Conservation (phyloP, 2,797 vertebrate species). For the Borostomias antarcticus region DNA sequence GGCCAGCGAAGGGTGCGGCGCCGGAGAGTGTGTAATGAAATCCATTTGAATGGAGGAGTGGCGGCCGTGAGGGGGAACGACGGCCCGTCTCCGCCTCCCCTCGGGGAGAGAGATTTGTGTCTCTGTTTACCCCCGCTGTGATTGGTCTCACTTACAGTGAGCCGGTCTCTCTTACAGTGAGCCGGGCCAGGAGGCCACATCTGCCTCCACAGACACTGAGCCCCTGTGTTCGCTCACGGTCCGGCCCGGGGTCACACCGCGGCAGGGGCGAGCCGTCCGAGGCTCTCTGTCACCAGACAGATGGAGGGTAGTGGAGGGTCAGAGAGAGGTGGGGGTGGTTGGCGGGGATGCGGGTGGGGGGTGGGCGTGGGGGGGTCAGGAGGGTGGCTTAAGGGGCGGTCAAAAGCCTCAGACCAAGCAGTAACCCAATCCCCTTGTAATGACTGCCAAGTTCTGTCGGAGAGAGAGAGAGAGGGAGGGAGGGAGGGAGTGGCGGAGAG, state of each 20-base stretch:
- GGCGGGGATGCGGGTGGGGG: not conserved
- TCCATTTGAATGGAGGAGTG: constrained; percentile 50
- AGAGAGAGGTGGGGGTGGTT: not conserved
- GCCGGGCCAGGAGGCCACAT: constrained; percentile 10
- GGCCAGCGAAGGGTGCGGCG: constrained; percentile 46
- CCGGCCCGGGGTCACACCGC: constrained; percentile 15
- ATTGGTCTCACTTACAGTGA: constrained; percentile 49
- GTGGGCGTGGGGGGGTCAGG: not conserved
- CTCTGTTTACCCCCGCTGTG: constrained; percentile 63
- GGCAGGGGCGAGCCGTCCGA: constrained; percentile 25
- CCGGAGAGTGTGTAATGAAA: constrained; percentile 51
- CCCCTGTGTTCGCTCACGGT: not conserved
- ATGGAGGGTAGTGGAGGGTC: not conserved
- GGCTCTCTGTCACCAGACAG: constrained; percentile 37
- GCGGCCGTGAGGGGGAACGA: constrained; percentile 57
- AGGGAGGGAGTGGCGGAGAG: no score
- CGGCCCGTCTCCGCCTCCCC: constrained; percentile 48
- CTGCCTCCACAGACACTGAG: not conserved
- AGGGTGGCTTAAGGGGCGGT: constrained; percentile 18
- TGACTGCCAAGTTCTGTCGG: constrained; percentile 54
- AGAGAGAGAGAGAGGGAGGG: constrained; percentile 27
- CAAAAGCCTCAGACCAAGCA: constrained; percentile 48
- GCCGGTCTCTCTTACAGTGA: constrained; percentile 44
- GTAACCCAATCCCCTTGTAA: constrained; percentile 63
- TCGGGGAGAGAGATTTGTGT: constrained; percentile 52